Percentiles rank a stretch among this genome's conserved stretches.
Evolutionary conservation across 2,113 vertebrate species (phyloP).

Genomic region (Melanerpes formicivorus): DNA sequence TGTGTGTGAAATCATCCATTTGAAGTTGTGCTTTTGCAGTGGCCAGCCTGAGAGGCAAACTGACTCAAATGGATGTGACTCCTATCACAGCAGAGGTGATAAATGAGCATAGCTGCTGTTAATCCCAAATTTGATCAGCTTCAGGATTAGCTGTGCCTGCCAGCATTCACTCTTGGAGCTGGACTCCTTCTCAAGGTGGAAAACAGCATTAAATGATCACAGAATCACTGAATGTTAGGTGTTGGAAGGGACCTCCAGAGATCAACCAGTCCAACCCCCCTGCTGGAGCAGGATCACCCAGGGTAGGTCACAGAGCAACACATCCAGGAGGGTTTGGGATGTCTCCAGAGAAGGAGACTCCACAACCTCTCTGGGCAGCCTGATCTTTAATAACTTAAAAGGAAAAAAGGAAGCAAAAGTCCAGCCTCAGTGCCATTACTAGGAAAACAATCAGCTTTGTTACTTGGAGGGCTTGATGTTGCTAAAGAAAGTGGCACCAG

Average conservation of each 20-base stretch:
- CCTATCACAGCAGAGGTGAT: background rate
- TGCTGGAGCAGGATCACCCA: no score
- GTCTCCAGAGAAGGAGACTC: no score
- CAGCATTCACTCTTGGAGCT: background rate
- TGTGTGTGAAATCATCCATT: background rate
- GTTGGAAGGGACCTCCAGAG: no score
- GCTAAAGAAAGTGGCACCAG: background rate
- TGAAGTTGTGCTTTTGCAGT: background rate
- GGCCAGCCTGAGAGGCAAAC: background rate
- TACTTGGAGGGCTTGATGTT: background rate
- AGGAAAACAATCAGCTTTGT: background rate
- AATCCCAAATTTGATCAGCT: background rate
- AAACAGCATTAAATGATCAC: background rate
- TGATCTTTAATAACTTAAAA: background rate
- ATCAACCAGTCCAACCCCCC: no score
- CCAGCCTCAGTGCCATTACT: background rate
- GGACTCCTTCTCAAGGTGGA: background rate
- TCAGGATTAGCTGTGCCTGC: background rate
- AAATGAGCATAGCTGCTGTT: background rate
- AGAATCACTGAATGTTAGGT: no score
- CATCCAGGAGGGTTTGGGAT: no score
- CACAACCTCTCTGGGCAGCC: no score
- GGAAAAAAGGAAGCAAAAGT: background rate
- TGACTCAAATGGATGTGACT: background rate
- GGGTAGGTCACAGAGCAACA: no score